These are phyloP conservation scores for Myopa testacea DNA, from an alignment of 2,888 invertebrate species.

Conservation along the genomic window DNA sequence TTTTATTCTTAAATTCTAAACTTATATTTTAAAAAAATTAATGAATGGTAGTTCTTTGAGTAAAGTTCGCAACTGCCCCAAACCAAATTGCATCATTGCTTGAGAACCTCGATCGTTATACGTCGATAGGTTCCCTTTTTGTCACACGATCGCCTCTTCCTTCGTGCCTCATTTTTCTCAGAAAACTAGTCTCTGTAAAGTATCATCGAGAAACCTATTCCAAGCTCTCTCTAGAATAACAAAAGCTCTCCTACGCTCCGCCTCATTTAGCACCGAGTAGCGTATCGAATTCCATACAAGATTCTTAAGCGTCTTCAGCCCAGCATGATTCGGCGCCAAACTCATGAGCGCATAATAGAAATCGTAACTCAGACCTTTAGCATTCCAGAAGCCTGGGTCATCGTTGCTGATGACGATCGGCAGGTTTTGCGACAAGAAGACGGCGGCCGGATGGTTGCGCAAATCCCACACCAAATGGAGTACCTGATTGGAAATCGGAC, in stretches of 20 bases:
- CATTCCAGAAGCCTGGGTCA: constrained; percentile 76
- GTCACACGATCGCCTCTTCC: not conserved
- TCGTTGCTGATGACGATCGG: constrained; percentile 76
- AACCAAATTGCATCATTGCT: too few relatives aligned
- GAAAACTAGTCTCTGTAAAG: constrained; percentile 56
- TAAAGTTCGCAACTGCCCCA: not conserved
- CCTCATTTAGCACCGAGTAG: constrained; percentile 56
- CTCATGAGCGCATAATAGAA: constrained; percentile 77
- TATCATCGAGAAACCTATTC: constrained; percentile 59
- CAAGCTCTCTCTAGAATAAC: constrained; percentile 56
- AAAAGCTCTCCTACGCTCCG: constrained; percentile 55
- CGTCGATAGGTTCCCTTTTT: not conserved
- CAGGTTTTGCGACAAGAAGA: constrained; percentile 71
- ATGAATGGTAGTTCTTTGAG: not conserved
- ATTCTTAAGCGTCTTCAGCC: constrained; percentile 73
- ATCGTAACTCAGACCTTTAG: constrained; percentile 74
- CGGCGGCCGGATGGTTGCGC: constrained; percentile 74
- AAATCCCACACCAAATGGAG: constrained; percentile 73
- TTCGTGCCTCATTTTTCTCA: constrained; percentile 38
- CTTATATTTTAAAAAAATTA: too few relatives aligned
- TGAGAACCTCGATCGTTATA: not conserved
- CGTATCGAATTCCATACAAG: constrained; percentile 74
- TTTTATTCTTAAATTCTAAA: too few relatives aligned
- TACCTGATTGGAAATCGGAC: constrained; percentile 67
- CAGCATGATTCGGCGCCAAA: constrained; percentile 72